Base-by-base conservation (phyloP, 64 coral and sea anemone genomes). In the Stylophora pistillata region DNA sequence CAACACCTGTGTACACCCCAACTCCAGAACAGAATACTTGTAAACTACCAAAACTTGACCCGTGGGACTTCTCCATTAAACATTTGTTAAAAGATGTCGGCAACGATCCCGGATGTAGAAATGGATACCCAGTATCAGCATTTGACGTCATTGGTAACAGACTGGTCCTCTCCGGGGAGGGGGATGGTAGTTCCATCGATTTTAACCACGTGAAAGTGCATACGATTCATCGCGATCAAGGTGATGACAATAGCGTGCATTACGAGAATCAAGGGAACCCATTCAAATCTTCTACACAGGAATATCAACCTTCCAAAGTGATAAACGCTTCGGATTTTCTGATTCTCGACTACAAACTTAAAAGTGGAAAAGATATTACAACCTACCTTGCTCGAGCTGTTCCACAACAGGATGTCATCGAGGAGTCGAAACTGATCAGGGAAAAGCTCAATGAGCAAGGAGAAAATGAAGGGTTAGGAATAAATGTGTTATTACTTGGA, bases 401-500 rank as follows among this genome's bases (percentile, higher is more conserved):
- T 14, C 88, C 95, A 0, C 62, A 72, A 31, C 59, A 74, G 9
- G 71, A 91, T 16, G 65, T 86, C 0, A 79, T 91, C 33, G 23
- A 88, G 14, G 34, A 94, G 23, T 88, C 83, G 23, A 60, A 2
- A 12, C 73, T n/a, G 15, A 21, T 73, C 9, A 70, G 74, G 23
- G 55, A 95, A 52, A 86, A 86, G n/a, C 37, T 89, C 5, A 58
- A 64, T 9, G 87, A 78, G 16, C 54, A 74, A 55, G 82, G 70
- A 55, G 73, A 4, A 21, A 59, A 53, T 57, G 54, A 54, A 54
- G 86, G 85, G 9, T 33, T 95, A 41, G 79, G 79, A 23, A 23
- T 95, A 4, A 95, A 92, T 58, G 88, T 95, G 14, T 85, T 95
- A 61, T 86, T 92, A 56, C 37, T 95, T 63, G 94, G 94, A 17